phyloP scores from a whole-genome alignment of 2,797 vertebrate species.

The Parauchenoglanis ngamensis region DNA sequence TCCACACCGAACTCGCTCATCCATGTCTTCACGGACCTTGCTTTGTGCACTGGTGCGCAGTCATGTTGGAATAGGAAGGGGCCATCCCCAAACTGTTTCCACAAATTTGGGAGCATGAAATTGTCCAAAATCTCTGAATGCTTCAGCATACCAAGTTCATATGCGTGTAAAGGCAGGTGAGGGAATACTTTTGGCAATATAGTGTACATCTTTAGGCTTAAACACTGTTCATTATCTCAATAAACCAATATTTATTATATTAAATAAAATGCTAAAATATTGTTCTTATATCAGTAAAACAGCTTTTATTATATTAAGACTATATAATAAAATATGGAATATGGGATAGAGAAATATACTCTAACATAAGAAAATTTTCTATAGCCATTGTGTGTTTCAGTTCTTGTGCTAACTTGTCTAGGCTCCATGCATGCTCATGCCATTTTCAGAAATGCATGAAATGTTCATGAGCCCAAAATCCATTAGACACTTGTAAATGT shows the following conservation, averaged over 20 bases:
- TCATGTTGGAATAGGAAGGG: too few species aligned
- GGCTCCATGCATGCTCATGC: background rate
- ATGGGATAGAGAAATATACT: background rate
- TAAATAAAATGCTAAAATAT: background rate
- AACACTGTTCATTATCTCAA: background rate
- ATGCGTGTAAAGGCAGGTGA: too few species aligned
- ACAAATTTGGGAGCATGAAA: too few species aligned
- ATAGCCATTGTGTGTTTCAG: background rate
- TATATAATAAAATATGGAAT: background rate
- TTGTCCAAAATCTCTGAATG: too few species aligned
- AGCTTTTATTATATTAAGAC: background rate
- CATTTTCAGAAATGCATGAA: slow-evolving; percentile 23
- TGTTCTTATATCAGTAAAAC: background rate
- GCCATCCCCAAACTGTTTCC: too few species aligned
- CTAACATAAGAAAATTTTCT: background rate
- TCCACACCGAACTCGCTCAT: too few species aligned
- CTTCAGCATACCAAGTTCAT: too few species aligned
- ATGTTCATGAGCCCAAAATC: slow-evolving; percentile 10
- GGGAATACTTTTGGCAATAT: too few species aligned
- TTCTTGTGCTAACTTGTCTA: background rate
- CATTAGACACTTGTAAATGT: slow-evolving; percentile 15
- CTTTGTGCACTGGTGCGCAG: too few species aligned
- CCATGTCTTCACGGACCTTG: too few species aligned
- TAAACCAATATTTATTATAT: background rate
- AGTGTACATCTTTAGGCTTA: background rate